Percentiles rank a stretch among this genome's conserved stretches.
Evolutionary conservation across 2,888 invertebrate species (phyloP).

Genomic region (Thymelicus sylvestris): DNA sequence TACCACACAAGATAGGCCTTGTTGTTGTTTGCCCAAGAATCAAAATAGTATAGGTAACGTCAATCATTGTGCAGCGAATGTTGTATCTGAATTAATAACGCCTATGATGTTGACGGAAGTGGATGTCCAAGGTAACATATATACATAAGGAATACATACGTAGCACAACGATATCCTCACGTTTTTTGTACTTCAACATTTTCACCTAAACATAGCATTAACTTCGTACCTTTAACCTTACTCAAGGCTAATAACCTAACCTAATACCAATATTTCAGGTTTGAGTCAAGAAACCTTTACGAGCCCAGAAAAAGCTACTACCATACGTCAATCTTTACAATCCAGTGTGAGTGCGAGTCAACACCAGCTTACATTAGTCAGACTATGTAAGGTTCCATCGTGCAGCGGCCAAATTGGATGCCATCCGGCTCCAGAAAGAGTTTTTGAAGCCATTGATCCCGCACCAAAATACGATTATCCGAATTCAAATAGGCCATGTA

Average conservation of each 20-base stretch:
- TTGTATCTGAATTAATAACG: slow-evolving; percentile 52
- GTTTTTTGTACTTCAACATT: too few species aligned
- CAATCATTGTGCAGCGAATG: slow-evolving; percentile 41
- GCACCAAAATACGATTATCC: background rate
- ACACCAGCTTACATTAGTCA: slow-evolving; percentile 31
- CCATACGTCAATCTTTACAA: slow-evolving; percentile 9
- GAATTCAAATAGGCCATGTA: background rate
- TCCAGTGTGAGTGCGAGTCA: slow-evolving; percentile 1
- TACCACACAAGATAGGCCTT: slow-evolving; percentile 61
- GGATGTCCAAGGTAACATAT: slow-evolving; percentile 47
- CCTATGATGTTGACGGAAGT: slow-evolving; percentile 54
- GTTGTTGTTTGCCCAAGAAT: slow-evolving; percentile 48
- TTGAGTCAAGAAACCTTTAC: slow-evolving; percentile 29
- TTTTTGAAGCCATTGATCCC: too few species aligned
- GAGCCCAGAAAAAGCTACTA: slow-evolving; percentile 18
- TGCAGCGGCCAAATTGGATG: slow-evolving; percentile 36
- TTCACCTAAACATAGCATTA: too few species aligned
- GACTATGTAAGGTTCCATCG: slow-evolving; percentile 35
- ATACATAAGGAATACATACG: background rate
- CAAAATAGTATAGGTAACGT: slow-evolving; percentile 16
- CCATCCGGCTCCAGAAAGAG: background rate
- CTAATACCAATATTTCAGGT: slow-evolving; percentile 30
- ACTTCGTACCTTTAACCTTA: too few species aligned
- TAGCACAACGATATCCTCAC: too few species aligned
- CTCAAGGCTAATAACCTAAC: too few species aligned